Conservation (phyloP, 2,797 vertebrate species). For the Sebastes trivittatus region DNA sequence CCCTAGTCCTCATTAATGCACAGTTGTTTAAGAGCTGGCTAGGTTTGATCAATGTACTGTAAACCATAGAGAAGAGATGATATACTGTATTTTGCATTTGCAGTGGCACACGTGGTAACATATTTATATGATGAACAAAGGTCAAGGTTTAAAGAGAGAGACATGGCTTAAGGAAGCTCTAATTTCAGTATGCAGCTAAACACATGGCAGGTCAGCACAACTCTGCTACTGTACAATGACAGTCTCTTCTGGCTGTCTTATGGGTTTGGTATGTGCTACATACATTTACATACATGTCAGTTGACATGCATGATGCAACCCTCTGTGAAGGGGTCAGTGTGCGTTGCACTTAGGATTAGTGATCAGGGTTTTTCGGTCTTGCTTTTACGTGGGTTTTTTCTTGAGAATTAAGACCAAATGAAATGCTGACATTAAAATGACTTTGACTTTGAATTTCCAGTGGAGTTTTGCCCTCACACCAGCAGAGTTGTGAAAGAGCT, state of each 20-base stretch:
- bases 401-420: background rate
- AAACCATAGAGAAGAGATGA: background rate
- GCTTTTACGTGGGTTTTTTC: background rate
- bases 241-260: background rate
- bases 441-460: background rate
- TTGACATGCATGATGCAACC: background rate
- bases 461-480: background rate
- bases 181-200: background rate
- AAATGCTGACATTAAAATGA: background rate
- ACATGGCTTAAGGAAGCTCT: background rate
- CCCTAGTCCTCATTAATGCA: background rate
- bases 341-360: no score
- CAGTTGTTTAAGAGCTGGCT: background rate
- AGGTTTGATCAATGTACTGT: background rate
- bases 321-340: no score
- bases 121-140: background rate
- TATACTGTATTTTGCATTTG: background rate
- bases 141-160: background rate
- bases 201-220: background rate
- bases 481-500: background rate
- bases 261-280: background rate
- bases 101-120: background rate
- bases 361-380: background rate
- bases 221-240: background rate
- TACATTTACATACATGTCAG: background rate